Evolutionary conservation across 2,797 vertebrate species (phyloP), one percentile per base, ranked within the genome.

Genomic region (Acanthurus leucopareius): DNA sequence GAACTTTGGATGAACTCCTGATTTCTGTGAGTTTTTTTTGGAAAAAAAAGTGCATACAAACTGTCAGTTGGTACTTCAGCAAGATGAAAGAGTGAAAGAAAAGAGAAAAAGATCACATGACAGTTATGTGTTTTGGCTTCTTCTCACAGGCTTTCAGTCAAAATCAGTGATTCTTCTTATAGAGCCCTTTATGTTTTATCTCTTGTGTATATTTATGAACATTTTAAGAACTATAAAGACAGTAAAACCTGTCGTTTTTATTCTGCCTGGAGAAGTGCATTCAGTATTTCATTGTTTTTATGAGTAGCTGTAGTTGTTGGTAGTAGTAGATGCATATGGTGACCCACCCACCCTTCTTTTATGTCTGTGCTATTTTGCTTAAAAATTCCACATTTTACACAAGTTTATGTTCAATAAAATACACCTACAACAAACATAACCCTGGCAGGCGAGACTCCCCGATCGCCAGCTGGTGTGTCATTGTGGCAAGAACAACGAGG

Each of bases 381-480:
- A 25, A 25, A 25, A 74, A 48, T 16, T 54, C 28, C 73, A 59
- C 54, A 54, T 52, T 70, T 69, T 53, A 25, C 38, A 47, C 45
- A 56, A 60, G 22, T 66, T 67, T 16, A 58, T 44, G 48, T 60
- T 82, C 25, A 78, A 35, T 75, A 53, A 77, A 61, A 61, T 35
- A 71, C 75, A 69, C 74, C 71, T 68, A 76, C 79, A 59, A 65
- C 71, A 56, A 70, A 66, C n/a, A 62, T 73, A 57, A 59, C 71
- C 70, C 77, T 69, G 77, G 77, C 67, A 65, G 17, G 68, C 68
- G 1, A 3, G 45, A 42, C 69, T 17, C 28, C 20, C n/a, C 52
- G 25, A 22, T 69, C 69, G 74, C 79, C 82, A 89, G 69, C 72
- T 85, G 84, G 47, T 70, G 35, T 61, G 71, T 80, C 77, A 53